Base-by-base conservation (phyloP, 2,797 vertebrate species). In the Saxicola maurus region DNA sequence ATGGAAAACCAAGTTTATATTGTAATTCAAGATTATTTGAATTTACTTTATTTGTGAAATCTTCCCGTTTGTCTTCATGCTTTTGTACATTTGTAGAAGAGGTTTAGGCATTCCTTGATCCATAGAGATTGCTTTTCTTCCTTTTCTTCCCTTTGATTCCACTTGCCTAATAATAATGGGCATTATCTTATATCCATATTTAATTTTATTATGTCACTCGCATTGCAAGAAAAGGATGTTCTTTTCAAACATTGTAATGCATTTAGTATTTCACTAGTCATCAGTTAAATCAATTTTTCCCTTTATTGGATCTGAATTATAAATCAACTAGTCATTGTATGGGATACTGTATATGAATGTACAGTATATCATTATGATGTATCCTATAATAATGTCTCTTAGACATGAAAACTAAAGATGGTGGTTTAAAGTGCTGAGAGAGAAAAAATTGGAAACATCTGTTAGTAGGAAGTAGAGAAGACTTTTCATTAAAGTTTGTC, bases 341-440 rank as follows among this genome's bases (percentile, higher is more conserved):
- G 96, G 95, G 95, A 93, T 95, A 93, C 94, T 95, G 94, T 96
- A 96, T 96, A 96, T 96, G 96, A 97, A 96, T 96, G 95, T 95
- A 96, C 96, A 96, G 92, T 96, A 97, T 96, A 95, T 96, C 96
- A 96, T 96, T 97, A 97, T 96, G 96, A 97, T 96, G 90, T 96
- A 97, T 97, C 96, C 96, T 96, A 96, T 96, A 97, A 97, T 97
- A 96, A 98, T 97, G 95, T 96, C 95, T 97, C 96, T 97, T 97
- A 95, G 92, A 96, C 96, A 97, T 96, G 96, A 97, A 97, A 95
- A 96, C 95, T 96, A 96, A 96, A 97, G 97, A 97, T 97, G 94
- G 94, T 95, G 90, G 95, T 96, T 97, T 97, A 96, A 97, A 96
- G 90, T 96, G 95, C 96, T 96, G 96, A 97, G 96, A 95, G 93